Evolutionary conservation across 2,888 invertebrate genomes (phyloP).

Genomic region (Gisinianus flammeolus): DNA sequence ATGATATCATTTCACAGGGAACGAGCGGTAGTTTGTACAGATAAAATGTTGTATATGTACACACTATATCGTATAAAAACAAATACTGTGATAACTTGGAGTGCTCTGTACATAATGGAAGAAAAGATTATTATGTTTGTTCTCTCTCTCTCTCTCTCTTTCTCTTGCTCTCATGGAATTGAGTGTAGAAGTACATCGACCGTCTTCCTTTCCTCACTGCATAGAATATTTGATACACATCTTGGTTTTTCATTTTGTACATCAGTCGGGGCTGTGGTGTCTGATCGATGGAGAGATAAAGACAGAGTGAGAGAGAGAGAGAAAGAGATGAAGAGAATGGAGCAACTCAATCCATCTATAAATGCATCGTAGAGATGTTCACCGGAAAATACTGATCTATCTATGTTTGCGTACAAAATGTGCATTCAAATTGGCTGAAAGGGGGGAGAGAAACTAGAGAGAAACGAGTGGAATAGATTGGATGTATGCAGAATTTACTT

Average conservation of each 20-base stretch:
- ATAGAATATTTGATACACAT: neutral
- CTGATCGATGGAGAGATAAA: constrained; percentile 6
- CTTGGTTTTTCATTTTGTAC: constrained; percentile 1
- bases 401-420: constrained; percentile 33
- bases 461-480: constrained; percentile 12
- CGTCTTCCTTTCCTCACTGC: too few relatives aligned
- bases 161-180: neutral
- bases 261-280: neutral
- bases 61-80: too few relatives aligned
- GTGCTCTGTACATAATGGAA: neutral
- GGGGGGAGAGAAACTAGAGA: constrained; percentile 2
- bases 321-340: neutral
- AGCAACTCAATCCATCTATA: constrained; percentile 26
- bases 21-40: too few relatives aligned
- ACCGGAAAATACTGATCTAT: constrained; percentile 38
- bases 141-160: neutral
- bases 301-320: neutral
- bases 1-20: too few relatives aligned
- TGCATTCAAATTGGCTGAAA: constrained; percentile 27
- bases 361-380: constrained; percentile 33
- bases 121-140: neutral
- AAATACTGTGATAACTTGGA: too few relatives aligned
- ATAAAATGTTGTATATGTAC: too few relatives aligned
- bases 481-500: too few relatives aligned
- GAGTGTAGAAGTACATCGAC: too few relatives aligned